These are phyloP conservation scores for Ptychoptera albimana DNA, from an alignment of 2,888 invertebrate species.

Conservation along the genomic window DNA sequence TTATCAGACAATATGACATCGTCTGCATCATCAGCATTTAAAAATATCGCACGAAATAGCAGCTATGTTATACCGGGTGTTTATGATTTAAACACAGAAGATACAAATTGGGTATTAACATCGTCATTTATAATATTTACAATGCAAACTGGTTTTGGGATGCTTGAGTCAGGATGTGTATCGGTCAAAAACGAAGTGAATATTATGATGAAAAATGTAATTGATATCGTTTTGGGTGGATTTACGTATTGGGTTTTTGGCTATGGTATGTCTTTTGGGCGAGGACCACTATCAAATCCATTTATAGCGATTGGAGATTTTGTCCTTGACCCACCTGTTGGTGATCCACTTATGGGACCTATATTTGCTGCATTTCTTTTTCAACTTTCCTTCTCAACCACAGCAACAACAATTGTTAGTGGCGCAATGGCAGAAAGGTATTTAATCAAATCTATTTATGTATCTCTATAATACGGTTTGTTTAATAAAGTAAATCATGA, in stretches of 20 bases:
- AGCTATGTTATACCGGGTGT: slow-evolving; percentile 37
- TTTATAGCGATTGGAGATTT: slow-evolving; percentile 77
- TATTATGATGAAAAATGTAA: slow-evolving; percentile 95
- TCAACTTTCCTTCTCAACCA: slow-evolving; percentile 76
- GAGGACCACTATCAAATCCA: slow-evolving; percentile 51
- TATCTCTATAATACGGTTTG: neutral
- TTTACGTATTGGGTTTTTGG: slow-evolving; percentile 88
- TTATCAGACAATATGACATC: slow-evolving; percentile 17
- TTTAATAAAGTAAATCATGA: too few relatives aligned
- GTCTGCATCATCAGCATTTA: slow-evolving; percentile 21
- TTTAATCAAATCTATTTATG: slow-evolving; percentile 6
- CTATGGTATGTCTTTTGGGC: slow-evolving; percentile 79
- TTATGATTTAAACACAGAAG: slow-evolving; percentile 54
- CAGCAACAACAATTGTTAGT: slow-evolving; percentile 77
- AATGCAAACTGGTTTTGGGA: slow-evolving; percentile 89
- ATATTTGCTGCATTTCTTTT: slow-evolving; percentile 80
- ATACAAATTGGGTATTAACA: slow-evolving; percentile 78
- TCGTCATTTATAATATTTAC: slow-evolving; percentile 84
- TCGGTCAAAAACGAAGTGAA: slow-evolving; percentile 89
- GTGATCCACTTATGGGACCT: slow-evolving; percentile 65
- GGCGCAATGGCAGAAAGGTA: slow-evolving; percentile 91
- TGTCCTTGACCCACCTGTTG: slow-evolving; percentile 56
- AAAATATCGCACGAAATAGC: slow-evolving; percentile 23
- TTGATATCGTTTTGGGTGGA: slow-evolving; percentile 82
- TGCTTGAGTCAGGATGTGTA: slow-evolving; percentile 86